phyloP scores from a whole-genome alignment of 2,888 invertebrate genomes.

The Ophion ellenae region DNA sequence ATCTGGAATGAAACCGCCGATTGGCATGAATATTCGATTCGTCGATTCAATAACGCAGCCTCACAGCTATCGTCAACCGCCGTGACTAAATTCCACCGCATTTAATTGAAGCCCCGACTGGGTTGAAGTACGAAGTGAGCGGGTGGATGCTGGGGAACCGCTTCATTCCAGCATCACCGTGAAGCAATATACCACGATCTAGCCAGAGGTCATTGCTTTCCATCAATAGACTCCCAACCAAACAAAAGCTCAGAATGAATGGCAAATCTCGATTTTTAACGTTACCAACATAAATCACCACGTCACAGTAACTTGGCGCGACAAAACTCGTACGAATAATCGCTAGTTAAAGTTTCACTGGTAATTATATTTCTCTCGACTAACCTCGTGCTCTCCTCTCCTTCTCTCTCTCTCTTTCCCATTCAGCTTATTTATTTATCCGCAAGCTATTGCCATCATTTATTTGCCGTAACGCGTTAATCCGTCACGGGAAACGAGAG shows the following conservation, averaged over 20 bases:
- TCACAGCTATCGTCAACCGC: not conserved
- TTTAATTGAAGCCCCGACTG: not conserved
- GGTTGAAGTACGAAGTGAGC: not conserved
- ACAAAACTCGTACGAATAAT: constrained; percentile 41
- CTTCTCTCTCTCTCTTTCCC: constrained; percentile 41
- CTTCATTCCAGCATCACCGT: not conserved
- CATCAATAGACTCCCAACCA: not conserved
- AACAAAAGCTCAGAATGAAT: not conserved
- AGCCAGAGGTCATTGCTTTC: not conserved
- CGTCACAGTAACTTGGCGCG: not conserved
- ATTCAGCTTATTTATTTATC: constrained; percentile 65
- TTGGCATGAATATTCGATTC: not conserved
- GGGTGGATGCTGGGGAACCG: not conserved
- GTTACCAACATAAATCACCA: constrained; percentile 2
- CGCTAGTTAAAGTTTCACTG: constrained; percentile 56
- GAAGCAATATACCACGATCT: not conserved
- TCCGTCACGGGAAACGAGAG: constrained; percentile 66
- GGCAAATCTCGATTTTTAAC: not conserved
- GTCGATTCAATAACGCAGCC: not conserved
- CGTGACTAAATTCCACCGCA: not conserved
- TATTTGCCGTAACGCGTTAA: constrained; percentile 65
- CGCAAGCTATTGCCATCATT: constrained; percentile 63
- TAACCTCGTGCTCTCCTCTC: constrained; percentile 18
- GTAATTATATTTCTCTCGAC: constrained; percentile 24
- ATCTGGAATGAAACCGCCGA: not conserved